Evolutionary conservation across 92 coral and sea anemone genomes (phyloP).

Genomic region (Diadumene lineata): DNA sequence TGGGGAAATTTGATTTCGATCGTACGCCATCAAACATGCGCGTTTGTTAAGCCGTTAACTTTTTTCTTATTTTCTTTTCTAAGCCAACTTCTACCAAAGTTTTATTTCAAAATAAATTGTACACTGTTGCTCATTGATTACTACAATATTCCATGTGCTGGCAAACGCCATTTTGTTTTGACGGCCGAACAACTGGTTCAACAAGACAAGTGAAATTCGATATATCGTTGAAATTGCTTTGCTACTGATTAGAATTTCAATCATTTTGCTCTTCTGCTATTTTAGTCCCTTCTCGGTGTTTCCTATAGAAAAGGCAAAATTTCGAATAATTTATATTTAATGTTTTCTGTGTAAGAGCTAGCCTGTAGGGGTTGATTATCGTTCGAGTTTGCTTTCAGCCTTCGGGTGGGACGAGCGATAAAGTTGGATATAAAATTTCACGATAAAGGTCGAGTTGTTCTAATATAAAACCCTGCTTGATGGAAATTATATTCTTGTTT

Average conservation of each 20-base stretch:
- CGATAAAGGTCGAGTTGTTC: conserved; percentile 13
- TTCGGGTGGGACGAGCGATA: conserved; percentile 20
- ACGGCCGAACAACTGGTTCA: conserved; percentile 38
- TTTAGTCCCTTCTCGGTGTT: background rate
- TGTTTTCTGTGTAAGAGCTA: background rate
- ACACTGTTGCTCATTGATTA: background rate
- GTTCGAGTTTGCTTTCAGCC: conserved; percentile 1
- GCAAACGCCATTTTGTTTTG: conserved; percentile 52
- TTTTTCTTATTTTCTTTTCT: background rate
- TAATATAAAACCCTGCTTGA: background rate
- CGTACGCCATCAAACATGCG: conserved; percentile 13
- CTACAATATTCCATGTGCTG: conserved; percentile 37
- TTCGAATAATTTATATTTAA: background rate
- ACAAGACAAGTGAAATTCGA: conserved; percentile 20
- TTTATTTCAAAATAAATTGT: background rate
- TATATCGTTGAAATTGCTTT: background rate
- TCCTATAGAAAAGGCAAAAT: background rate
- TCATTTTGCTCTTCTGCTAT: background rate
- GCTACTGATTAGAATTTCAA: conserved; percentile 3
- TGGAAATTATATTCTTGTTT: background rate
- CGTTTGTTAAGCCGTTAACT: background rate
- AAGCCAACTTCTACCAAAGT: background rate
- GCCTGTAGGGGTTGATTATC: conserved; percentile 9
- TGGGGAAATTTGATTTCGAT: background rate
- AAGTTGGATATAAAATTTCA: too few relatives aligned